A percentile compares a stretch with the other conserved stretches of the same genome.
Evolutionary conservation across 1,140 invertebrate genomes (phyloP).

Genomic region (Sycobia sp.): DNA sequence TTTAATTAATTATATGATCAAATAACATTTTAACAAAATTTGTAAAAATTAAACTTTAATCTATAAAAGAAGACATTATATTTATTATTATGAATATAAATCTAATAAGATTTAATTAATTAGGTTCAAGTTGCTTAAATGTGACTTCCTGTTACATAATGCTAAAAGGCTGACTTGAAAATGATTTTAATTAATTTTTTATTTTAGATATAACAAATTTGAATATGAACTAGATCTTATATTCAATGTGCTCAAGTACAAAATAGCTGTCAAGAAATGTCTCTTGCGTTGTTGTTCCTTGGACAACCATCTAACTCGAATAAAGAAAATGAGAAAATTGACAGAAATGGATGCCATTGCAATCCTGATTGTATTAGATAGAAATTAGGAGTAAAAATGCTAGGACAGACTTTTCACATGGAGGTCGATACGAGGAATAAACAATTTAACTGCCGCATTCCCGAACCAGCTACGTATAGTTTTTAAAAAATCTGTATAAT

Average conservation of each 20-base stretch:
- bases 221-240: slow-evolving; percentile 13
- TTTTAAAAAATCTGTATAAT: slow-evolving; percentile 1
- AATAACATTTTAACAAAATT: not conserved
- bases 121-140: too few species aligned
- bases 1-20: not conserved
- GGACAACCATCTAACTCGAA: not conserved
- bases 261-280: slow-evolving; percentile 8
- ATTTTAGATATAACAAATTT: slow-evolving; percentile 7
- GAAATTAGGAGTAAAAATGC: slow-evolving; percentile 1
- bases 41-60: slow-evolving; percentile 12
- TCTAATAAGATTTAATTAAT: not conserved
- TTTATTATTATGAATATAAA: too few species aligned
- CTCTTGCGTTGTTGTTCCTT: slow-evolving; percentile 22
- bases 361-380: slow-evolving; percentile 12
- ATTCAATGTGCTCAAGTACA: slow-evolving; percentile 26
- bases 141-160: too few species aligned
- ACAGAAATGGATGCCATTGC: slow-evolving; percentile 10
- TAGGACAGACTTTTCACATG: slow-evolving; percentile 30
- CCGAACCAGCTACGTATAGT: slow-evolving; percentile 21
- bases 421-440: slow-evolving; percentile 12
- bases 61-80: not conserved
- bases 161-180: too few species aligned
- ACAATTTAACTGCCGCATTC: slow-evolving; percentile 7
- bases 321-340: slow-evolving; percentile 14
- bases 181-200: not conserved